Evolutionary conservation across 1,140 invertebrate species (phyloP).

Genomic region (Hycleus phaleratus): DNA sequence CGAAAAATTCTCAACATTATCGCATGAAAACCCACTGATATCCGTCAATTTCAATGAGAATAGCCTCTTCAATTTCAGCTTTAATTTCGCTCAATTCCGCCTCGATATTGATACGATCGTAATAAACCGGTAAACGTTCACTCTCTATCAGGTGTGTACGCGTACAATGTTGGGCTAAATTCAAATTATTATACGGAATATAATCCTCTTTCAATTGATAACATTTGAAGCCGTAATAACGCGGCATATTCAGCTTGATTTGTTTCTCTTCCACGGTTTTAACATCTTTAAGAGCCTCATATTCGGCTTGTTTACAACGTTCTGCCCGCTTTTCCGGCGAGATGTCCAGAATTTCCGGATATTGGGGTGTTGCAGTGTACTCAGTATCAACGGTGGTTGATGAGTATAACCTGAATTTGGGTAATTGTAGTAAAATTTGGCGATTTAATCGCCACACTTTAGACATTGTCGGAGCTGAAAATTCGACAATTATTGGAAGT

Average conservation of each 20-base stretch:
- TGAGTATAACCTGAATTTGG: too few relatives aligned
- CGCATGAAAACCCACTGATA: slow-evolving; percentile 40
- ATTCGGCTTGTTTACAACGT: slow-evolving; percentile 41
- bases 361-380: slow-evolving; percentile 42
- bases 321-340: slow-evolving; percentile 39
- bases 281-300: slow-evolving; percentile 54
- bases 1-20: slow-evolving; percentile 25
- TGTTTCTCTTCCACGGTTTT: slow-evolving; percentile 75
- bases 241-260: slow-evolving; percentile 69
- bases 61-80: slow-evolving; percentile 49
- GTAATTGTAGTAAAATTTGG: too few relatives aligned
- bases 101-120: slow-evolving; percentile 43
- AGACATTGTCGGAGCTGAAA: too few relatives aligned
- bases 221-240: slow-evolving; percentile 67
- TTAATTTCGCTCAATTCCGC: slow-evolving; percentile 44
- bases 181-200: slow-evolving; percentile 59
- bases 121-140: slow-evolving; percentile 47
- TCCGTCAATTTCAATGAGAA: slow-evolving; percentile 49
- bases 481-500: too few relatives aligned
- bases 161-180: slow-evolving; percentile 61
- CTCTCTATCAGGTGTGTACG: slow-evolving; percentile 55
- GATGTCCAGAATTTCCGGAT: slow-evolving; percentile 55
- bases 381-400: slow-evolving; percentile 11
- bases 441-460: too few relatives aligned
- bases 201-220: slow-evolving; percentile 51